A percentile compares a stretch with the other conserved stretches of the same genome.
phyloP scores from a whole-genome alignment of 2,888 invertebrate species.

The Odontomyia ornata region DNA sequence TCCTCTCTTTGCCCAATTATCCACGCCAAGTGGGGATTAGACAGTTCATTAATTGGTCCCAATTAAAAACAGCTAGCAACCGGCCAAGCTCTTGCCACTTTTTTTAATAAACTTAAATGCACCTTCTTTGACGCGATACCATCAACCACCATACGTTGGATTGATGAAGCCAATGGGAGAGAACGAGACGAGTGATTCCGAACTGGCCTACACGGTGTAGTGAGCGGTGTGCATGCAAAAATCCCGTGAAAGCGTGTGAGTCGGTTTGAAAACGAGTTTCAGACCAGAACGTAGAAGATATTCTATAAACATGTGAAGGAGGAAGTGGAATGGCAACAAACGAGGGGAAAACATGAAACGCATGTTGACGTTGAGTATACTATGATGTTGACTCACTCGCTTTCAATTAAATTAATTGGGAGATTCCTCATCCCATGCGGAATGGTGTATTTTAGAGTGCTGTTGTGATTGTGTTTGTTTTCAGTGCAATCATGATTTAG shows the following conservation, averaged over 20 bases:
- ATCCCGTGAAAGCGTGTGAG: no score
- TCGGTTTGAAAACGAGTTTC: neutral
- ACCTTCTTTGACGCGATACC: conserved; percentile 20
- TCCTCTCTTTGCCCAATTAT: conserved; percentile 34
- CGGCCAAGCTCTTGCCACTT: conserved; percentile 12
- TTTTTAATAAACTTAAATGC: conserved; percentile 38
- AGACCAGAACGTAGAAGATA: neutral
- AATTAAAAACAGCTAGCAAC: conserved; percentile 42
- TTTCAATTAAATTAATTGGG: conserved; percentile 42
- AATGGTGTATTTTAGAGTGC: neutral
- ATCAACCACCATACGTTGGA: neutral
- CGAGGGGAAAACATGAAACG: conserved; percentile 26
- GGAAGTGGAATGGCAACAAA: neutral
- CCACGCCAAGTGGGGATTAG: conserved; percentile 43
- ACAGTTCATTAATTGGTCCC: conserved; percentile 45
- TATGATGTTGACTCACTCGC: conserved; percentile 27
- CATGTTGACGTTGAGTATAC: no score
- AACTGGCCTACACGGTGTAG: neutral
- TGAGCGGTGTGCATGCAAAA: neutral
- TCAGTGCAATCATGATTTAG: neutral
- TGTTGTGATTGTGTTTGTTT: conserved; percentile 34
- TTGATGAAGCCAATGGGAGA: neutral
- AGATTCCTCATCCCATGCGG: conserved; percentile 15
- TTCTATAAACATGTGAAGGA: conserved; percentile 5
- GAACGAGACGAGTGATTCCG: no score